Evolutionary conservation across 1,140 invertebrate species (phyloP).

Genomic region (Sitophilus oryzae): DNA sequence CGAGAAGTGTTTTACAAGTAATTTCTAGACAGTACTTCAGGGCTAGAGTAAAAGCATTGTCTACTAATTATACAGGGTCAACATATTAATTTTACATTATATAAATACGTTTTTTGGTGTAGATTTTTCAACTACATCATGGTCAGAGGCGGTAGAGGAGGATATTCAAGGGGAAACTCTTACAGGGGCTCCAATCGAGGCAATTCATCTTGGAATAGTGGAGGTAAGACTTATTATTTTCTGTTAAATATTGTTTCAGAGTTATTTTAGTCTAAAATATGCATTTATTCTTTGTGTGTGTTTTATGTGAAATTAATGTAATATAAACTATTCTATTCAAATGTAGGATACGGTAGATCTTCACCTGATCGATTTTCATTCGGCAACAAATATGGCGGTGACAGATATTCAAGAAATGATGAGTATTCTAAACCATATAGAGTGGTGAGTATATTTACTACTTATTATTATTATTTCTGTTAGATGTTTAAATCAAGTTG

Average conservation of each 20-base stretch:
- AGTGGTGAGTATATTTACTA: constrained; percentile 27
- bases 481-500: not conserved
- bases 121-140: too few species aligned
- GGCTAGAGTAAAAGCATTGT: too few species aligned
- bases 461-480: not conserved
- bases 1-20: too few species aligned
- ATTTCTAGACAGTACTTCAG: too few species aligned
- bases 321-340: not conserved
- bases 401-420: constrained; percentile 32
- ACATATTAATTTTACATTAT: too few species aligned
- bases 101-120: too few species aligned
- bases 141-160: constrained; percentile 11
- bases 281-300: not conserved
- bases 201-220: not conserved
- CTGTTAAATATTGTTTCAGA: not conserved
- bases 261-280: constrained; percentile 6
- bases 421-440: constrained; percentile 37
- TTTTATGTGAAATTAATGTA: not conserved
- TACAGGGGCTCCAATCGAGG: constrained; percentile 15
- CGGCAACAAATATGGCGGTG: constrained; percentile 28
- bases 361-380: constrained; percentile 20
- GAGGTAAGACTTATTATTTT: not conserved
- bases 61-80: too few species aligned
- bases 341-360: constrained; percentile 17
- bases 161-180: not conserved